phyloP scores from a whole-genome alignment of 2,113 vertebrate species.

The Tupaia tana region DNA sequence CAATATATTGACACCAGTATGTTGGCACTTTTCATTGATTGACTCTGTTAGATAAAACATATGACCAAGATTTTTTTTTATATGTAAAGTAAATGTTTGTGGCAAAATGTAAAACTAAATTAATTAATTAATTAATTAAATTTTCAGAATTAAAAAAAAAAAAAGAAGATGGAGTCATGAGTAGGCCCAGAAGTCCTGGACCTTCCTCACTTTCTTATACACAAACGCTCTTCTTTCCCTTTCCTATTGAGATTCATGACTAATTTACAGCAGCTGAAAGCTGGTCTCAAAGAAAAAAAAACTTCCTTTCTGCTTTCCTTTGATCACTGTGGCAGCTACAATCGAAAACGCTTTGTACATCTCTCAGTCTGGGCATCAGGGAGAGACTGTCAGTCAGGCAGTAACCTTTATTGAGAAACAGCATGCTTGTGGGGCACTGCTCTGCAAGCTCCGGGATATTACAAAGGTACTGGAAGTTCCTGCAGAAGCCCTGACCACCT shows the following conservation, averaged over 20 bases:
- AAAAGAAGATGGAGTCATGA: not conserved
- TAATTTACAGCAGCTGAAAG: slow-evolving; percentile 66
- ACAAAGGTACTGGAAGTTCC: not conserved
- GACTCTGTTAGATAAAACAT: slow-evolving; percentile 8
- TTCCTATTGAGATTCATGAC: slow-evolving; percentile 49
- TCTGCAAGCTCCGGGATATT: not conserved
- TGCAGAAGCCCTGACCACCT: not conserved
- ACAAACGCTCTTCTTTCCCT: not conserved
- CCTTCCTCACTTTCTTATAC: not conserved
- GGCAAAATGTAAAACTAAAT: too few species aligned
- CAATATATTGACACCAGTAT: not conserved
- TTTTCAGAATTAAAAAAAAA: too few species aligned
- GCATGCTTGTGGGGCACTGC: fast-evolving
- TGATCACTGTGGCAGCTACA: slow-evolving; percentile 45
- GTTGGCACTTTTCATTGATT: not conserved
- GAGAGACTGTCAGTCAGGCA: not conserved
- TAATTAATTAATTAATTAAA: too few species aligned
- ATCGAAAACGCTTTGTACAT: slow-evolving; percentile 55
- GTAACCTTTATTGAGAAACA: not conserved
- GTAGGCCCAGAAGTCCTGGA: not conserved
- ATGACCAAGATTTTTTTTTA: too few species aligned
- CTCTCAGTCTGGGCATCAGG: not conserved
- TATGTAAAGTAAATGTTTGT: too few species aligned
- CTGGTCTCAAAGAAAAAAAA: slow-evolving; percentile 48
- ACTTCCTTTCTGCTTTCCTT: not conserved